Base-by-base conservation (phyloP, 2,113 vertebrate genomes). In the Todiramphus saurophagus region DNA sequence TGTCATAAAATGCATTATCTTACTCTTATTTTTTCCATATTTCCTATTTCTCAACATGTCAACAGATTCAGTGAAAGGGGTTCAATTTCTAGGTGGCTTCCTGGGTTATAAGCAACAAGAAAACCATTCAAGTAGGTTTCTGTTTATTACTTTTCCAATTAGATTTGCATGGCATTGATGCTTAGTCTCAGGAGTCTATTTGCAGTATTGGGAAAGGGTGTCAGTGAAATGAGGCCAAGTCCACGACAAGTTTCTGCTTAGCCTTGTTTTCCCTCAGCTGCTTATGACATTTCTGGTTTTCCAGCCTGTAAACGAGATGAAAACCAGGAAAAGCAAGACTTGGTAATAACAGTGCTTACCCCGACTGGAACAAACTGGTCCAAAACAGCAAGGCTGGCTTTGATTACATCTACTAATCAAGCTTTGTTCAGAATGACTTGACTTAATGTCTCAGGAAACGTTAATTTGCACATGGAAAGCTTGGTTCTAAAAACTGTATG, bases 361-460 rank as follows among this genome's bases (percentile, higher is more conserved):
- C 75, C 78, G 70, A 44, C 95, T 97, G 94, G 97, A 97, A 98
- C 97, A 97, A 97, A 93, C 84, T 96, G 90, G 96, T 94, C 84
- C 70, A 66, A 84, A 96, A 94, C 85, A 97, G 92, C 90, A 97
- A 95, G 84, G 41, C 94, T 97, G 97, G 94, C 84, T 98, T 97
- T 96, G 97, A 98, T 98, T 97, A 97, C 89, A 95, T 97, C 85
- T 96, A 56, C 93, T 93, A 97, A 97, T 97, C 98, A 98, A 97
- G 94, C 83, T 95, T 64, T 94, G 82, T 92, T 95, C 92, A 88
- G 91, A 97, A 96, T 89, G 84, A 96, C 96, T 97, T 94, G 94
- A 96, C 94, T 97, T 97, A 97, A 97, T 86, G 92, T 97, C 92
- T 97, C 91, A 96, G 90, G 91, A 94, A 97, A 97, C 91, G 93